A percentile compares a stretch with the other conserved stretches of the same genome.
Evolutionary conservation across 2,797 vertebrate genomes (phyloP).

Genomic region (Darevskia nairensis): DNA sequence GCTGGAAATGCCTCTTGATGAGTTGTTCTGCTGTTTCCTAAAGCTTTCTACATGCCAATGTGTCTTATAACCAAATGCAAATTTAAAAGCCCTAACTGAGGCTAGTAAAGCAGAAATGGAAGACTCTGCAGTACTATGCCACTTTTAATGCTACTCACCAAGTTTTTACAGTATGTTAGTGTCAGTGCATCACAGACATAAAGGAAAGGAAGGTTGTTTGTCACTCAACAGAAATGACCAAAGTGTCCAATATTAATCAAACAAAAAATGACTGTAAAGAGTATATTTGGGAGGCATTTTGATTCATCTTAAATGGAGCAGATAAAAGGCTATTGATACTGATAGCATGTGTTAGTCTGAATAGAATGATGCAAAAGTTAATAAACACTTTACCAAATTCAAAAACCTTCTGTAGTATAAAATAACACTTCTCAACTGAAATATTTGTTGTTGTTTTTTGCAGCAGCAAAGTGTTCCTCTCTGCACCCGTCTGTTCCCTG

Average conservation of each 20-base stretch:
- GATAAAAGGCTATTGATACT: neutral
- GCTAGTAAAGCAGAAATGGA: neutral
- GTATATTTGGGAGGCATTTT: neutral
- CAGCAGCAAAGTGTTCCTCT: neutral
- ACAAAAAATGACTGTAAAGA: neutral
- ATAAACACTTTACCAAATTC: neutral
- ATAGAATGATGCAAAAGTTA: neutral
- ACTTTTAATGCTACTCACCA: neutral
- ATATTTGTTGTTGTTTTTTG: neutral
- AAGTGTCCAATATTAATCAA: neutral
- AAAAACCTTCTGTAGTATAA: neutral
- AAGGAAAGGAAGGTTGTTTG: neutral
- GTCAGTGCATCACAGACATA: neutral
- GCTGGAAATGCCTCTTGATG: neutral
- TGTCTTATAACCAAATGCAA: neutral
- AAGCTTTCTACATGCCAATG: neutral
- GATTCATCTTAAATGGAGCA: neutral
- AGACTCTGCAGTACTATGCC: neutral
- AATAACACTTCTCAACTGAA: neutral
- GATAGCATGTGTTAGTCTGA: neutral
- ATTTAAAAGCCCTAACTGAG: neutral
- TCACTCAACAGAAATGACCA: too few relatives aligned
- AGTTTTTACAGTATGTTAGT: neutral
- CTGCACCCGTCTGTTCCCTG: neutral
- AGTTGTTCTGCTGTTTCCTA: neutral